These are phyloP conservation scores for Aspidapion aeneum DNA, from an alignment of 2,888 invertebrate genomes.

Conservation along the genomic window DNA sequence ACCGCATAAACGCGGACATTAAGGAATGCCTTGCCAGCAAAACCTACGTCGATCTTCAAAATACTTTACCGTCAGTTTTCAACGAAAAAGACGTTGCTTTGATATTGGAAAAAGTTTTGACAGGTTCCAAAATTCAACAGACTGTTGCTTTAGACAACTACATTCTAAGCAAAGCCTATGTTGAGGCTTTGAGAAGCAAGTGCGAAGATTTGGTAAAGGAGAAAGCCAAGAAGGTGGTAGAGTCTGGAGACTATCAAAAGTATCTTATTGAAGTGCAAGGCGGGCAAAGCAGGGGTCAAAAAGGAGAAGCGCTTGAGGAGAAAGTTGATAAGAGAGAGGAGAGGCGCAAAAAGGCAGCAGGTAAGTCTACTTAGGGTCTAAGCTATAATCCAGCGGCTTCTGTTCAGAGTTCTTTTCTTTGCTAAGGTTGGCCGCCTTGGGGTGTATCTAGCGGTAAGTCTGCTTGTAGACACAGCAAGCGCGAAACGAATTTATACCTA, in stretches of 20 bases:
- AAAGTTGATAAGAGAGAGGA: conserved; percentile 80
- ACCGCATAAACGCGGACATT: conserved; percentile 72
- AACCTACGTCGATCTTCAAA: conserved; percentile 78
- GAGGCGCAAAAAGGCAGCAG: conserved; percentile 78
- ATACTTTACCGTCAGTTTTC: conserved; percentile 78
- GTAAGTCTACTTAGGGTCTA: too few relatives aligned
- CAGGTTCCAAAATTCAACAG: conserved; percentile 55
- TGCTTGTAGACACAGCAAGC: too few relatives aligned
- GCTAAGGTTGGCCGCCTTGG: too few relatives aligned
- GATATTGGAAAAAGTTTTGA: conserved; percentile 63
- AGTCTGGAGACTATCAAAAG: conserved; percentile 73
- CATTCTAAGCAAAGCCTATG: conserved; percentile 63
- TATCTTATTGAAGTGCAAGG: conserved; percentile 65
- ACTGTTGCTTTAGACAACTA: conserved; percentile 57
- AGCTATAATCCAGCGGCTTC: too few relatives aligned
- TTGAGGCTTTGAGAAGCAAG: conserved; percentile 63
- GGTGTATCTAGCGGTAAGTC: too few relatives aligned
- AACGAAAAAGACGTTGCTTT: conserved; percentile 72
- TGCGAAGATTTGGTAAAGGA: conserved; percentile 63
- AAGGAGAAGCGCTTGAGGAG: conserved; percentile 44
- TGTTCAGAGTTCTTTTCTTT: too few relatives aligned
- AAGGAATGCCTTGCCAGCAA: conserved; percentile 82
- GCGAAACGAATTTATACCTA: too few relatives aligned
- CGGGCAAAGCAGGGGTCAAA: conserved; percentile 14
- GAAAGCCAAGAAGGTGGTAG: conserved; percentile 66